Conservation (phyloP, 2,113 vertebrate genomes). For the Tragulus kanchil region DNA sequence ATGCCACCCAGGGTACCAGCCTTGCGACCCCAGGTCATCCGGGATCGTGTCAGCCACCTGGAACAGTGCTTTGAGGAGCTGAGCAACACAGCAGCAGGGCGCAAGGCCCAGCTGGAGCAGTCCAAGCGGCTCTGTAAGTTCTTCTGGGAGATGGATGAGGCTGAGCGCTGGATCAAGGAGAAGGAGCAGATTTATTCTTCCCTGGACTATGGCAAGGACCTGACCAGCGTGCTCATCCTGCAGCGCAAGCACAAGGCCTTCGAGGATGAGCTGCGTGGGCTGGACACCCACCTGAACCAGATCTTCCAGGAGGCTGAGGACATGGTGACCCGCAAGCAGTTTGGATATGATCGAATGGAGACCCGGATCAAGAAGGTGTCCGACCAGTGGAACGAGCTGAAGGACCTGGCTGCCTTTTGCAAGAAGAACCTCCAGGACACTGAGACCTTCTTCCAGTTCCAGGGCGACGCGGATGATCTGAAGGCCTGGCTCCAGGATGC, state of each 20-base stretch:
- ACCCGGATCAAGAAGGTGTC: conserved; percentile 88
- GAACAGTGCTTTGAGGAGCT: conserved; percentile 94
- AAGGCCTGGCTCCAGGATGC: conserved; percentile 93
- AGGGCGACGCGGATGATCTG: conserved; percentile 95
- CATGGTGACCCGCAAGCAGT: conserved; percentile 91
- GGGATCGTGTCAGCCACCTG: conserved; percentile 94
- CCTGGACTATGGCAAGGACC: conserved; percentile 96
- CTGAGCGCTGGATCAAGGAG: conserved; percentile 97
- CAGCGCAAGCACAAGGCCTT: conserved; percentile 96
- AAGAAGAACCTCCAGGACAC: conserved; percentile 93
- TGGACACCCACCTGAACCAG: conserved; percentile 88
- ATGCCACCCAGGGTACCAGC: conserved; percentile 92
- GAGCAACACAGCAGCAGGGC: conserved; percentile 89
- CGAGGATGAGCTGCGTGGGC: conserved; percentile 94
- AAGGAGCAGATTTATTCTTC: conserved; percentile 97
- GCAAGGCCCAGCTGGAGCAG: conserved; percentile 92
- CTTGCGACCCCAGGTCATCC: conserved; percentile 96
- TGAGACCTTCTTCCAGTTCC: conserved; percentile 96
- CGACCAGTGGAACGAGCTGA: conserved; percentile 94
- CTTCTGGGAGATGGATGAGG: conserved; percentile 96
- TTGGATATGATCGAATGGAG: conserved; percentile 88
- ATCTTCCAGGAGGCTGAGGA: conserved; percentile 89
- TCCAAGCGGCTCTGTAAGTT: conserved; percentile 96
- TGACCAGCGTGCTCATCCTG: conserved; percentile 94
- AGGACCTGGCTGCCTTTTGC: conserved; percentile 94